A percentile compares a stretch with the other conserved stretches of the same genome.
Conservation (phyloP, 2,113 vertebrate genomes). For the Prochilodus magdalenae region DNA sequence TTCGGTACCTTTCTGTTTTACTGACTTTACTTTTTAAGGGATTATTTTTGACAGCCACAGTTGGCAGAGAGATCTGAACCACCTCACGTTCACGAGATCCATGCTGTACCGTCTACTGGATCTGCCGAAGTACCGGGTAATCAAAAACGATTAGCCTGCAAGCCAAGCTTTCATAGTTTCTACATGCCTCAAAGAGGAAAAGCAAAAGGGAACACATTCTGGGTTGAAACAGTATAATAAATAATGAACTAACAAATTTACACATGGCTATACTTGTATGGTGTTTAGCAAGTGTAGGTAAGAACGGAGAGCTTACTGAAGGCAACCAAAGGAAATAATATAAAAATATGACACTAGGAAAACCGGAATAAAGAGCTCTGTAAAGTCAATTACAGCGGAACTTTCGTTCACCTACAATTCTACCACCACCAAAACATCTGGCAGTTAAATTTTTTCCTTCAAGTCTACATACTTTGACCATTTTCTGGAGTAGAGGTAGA, state of each 20-base stretch:
- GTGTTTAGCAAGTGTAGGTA: background rate
- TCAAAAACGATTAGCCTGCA: background rate
- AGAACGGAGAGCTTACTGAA: background rate
- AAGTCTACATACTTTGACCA: background rate
- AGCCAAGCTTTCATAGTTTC: background rate
- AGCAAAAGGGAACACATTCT: background rate
- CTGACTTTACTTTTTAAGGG: background rate
- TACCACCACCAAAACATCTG: background rate
- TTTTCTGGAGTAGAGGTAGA: slow-evolving; percentile 18
- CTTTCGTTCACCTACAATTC: background rate
- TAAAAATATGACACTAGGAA: background rate
- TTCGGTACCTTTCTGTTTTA: background rate
- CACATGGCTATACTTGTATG: background rate
- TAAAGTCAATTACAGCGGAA: background rate
- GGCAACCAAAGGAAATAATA: background rate
- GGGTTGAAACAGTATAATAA: background rate
- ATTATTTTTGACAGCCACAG: background rate
- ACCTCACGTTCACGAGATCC: background rate
- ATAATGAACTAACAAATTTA: background rate
- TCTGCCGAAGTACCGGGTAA: background rate
- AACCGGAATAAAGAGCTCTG: background rate
- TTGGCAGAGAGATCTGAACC: background rate
- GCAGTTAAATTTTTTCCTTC: background rate
- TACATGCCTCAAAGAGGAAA: background rate
- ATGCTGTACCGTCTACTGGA: background rate